Conservation (phyloP, 1,140 invertebrate genomes). For the Leguminivora glycinivorella region DNA sequence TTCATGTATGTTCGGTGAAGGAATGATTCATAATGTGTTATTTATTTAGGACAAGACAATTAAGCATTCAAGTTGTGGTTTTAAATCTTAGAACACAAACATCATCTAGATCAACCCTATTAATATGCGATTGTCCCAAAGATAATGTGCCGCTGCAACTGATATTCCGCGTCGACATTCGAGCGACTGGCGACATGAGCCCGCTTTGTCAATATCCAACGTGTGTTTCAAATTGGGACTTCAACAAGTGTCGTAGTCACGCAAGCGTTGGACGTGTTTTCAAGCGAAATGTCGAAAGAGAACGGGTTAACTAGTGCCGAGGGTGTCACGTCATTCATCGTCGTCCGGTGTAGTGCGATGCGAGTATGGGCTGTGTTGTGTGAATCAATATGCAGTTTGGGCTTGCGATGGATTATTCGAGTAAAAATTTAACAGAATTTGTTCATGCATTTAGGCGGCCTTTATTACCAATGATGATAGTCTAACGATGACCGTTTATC, state of each 20-base stretch:
- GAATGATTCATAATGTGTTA: no score
- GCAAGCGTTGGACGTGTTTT: not conserved
- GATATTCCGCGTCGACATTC: not conserved
- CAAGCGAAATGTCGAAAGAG: not conserved
- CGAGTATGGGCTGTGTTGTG: not conserved
- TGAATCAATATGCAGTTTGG: not conserved
- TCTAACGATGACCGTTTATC: no score
- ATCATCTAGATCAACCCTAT: not conserved
- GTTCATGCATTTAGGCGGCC: no score
- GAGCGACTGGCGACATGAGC: not conserved
- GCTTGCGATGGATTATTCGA: not conserved
- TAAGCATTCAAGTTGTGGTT: no score
- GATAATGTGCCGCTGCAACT: not conserved
- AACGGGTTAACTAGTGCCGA: not conserved
- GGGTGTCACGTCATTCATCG: not conserved
- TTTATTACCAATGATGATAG: no score
- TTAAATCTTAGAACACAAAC: not conserved
- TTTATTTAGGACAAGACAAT: no score
- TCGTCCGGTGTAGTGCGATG: not conserved
- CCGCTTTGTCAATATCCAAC: not conserved
- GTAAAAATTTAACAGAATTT: no score
- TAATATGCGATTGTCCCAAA: not conserved
- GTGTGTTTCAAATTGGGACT: not conserved
- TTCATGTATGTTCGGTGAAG: no score
- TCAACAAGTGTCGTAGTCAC: not conserved